Evolutionary conservation across 2,888 invertebrate genomes (phyloP).

Genomic region (Calliopum simillimum): DNA sequence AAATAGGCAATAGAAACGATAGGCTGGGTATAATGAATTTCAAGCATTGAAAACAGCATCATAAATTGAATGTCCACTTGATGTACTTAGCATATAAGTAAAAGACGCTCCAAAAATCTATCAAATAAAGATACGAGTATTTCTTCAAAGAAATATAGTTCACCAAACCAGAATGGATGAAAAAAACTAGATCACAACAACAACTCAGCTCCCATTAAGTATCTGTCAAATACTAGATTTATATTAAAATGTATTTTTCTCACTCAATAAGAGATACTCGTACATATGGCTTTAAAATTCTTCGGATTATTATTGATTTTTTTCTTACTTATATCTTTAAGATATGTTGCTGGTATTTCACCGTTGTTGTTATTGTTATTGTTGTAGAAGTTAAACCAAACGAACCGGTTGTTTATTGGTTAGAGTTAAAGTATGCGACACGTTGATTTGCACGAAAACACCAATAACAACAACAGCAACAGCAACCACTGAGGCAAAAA

Average conservation of each 20-base stretch:
- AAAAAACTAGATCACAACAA: not conserved
- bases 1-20: no score
- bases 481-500: slow-evolving; percentile 12
- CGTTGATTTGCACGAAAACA: slow-evolving; percentile 34
- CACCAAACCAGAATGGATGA: not conserved
- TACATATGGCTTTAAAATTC: not conserved
- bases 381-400: slow-evolving; percentile 25
- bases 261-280: not conserved
- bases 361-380: slow-evolving; percentile 10
- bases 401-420: slow-evolving; percentile 42
- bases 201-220: not conserved
- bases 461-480: slow-evolving; percentile 9
- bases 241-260: not conserved
- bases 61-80: no score
- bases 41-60: no score
- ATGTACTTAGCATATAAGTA: no score
- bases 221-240: not conserved
- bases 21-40: no score
- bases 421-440: slow-evolving; percentile 36
- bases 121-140: no score
- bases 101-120: no score
- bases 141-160: no score
- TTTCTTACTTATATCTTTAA: slow-evolving; percentile 1
- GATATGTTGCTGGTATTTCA: not conserved
- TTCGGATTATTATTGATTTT: not conserved